A percentile compares a stretch with the other conserved stretches of the same genome.
Evolutionary conservation across 2,797 vertebrate genomes (phyloP).

Genomic region (Trematomus bernacchii): DNA sequence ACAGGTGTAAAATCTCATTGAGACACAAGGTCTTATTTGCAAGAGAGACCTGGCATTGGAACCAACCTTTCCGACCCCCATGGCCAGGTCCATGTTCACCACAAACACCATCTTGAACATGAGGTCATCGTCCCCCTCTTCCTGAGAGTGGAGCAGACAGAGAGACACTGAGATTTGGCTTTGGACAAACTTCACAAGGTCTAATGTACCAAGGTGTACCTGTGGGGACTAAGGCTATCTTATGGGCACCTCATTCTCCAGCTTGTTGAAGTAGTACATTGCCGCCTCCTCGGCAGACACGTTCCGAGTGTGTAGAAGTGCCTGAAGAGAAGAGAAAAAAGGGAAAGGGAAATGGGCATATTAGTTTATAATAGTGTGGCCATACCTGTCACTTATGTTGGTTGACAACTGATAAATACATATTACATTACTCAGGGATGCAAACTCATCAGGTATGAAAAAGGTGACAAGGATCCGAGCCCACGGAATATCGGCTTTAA

Average conservation of each 20-base stretch:
- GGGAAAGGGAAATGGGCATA: neutral
- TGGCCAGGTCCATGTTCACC: constrained; percentile 90
- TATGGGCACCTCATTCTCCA: constrained; percentile 89
- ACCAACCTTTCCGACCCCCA: constrained; percentile 89
- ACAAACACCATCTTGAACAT: constrained; percentile 91
- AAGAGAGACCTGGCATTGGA: neutral
- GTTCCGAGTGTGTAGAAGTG: constrained; percentile 88
- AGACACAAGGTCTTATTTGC: too few species aligned
- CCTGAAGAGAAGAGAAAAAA: constrained; percentile 70
- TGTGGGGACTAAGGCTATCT: constrained; percentile 79
- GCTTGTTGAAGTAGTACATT: constrained; percentile 91
- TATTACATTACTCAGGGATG: too few species aligned
- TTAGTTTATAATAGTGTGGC: neutral
- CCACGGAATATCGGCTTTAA: too few species aligned
- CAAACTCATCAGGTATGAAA: too few species aligned
- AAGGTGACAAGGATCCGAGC: too few species aligned
- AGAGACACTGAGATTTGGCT: constrained; percentile 71
- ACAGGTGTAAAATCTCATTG: too few species aligned
- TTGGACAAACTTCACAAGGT: constrained; percentile 62
- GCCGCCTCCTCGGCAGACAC: constrained; percentile 90
- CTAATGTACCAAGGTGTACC: constrained; percentile 74
- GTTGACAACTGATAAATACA: neutral
- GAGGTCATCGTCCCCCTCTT: constrained; percentile 85
- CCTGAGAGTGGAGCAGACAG: constrained; percentile 71
- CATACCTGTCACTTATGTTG: neutral